Evolutionary conservation across 1,140 invertebrate species (phyloP).

Genomic region (Acromyrmex echinatior): DNA sequence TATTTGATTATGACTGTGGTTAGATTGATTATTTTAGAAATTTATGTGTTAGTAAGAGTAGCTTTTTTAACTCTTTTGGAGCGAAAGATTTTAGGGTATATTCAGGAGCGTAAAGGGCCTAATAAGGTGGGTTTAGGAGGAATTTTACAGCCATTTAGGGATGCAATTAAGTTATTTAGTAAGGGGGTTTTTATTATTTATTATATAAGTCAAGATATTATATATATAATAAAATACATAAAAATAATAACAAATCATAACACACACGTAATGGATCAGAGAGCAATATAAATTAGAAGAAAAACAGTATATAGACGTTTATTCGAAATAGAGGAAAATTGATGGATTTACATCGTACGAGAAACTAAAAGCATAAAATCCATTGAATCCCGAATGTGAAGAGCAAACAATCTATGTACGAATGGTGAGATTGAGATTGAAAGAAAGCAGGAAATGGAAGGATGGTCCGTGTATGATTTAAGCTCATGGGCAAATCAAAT

Average conservation of each 20-base stretch:
- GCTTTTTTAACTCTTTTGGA: too few relatives aligned
- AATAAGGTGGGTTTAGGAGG: too few relatives aligned
- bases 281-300: not conserved
- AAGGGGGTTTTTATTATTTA: too few relatives aligned
- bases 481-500: conserved; percentile 60
- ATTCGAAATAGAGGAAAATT: conserved; percentile 3
- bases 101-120: too few relatives aligned
- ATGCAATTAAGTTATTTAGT: too few relatives aligned
- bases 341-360: not conserved
- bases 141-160: too few relatives aligned
- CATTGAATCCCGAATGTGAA: not conserved
- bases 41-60: too few relatives aligned
- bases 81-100: too few relatives aligned
- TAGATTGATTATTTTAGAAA: too few relatives aligned
- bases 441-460: conserved; percentile 41
- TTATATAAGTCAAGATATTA: too few relatives aligned
- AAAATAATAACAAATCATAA: conserved; percentile 1
- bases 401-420: not conserved
- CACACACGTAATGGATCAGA: not conserved
- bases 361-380: conserved; percentile 20
- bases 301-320: not conserved
- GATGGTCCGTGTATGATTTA: conserved; percentile 46
- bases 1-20: too few relatives aligned
- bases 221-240: not conserved
- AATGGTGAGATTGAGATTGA: conserved; percentile 4